Evolutionary conservation across 2,113 vertebrate species (phyloP).

Genomic region (Lamprologus lemairii): DNA sequence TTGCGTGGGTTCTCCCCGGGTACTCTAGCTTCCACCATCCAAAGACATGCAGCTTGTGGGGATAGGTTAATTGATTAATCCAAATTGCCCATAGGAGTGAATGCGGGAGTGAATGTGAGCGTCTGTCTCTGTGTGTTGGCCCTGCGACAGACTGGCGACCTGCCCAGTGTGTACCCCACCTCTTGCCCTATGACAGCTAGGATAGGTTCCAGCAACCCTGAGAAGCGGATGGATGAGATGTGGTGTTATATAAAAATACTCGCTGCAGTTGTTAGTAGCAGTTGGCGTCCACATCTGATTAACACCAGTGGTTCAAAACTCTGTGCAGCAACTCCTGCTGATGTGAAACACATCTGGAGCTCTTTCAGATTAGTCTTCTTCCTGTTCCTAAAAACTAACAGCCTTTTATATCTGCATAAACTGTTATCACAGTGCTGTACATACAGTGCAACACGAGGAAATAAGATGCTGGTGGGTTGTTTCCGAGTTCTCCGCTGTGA

Average conservation of each 20-base stretch:
- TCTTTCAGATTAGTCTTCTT: neutral
- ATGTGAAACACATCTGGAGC: neutral
- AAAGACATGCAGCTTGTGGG: neutral
- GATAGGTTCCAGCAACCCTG: neutral
- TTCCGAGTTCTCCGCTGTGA: slow-evolving; percentile 13
- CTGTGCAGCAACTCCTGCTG: neutral
- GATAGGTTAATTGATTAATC: neutral
- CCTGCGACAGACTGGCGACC: neutral
- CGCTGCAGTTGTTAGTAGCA: neutral
- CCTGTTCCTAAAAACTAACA: neutral
- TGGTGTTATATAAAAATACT: neutral
- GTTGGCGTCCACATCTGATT: neutral
- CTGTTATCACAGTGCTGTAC: neutral
- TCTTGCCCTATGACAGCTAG: neutral
- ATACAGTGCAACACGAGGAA: neutral
- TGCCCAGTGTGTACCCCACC: accelerated
- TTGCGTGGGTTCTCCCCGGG: neutral
- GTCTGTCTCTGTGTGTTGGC: neutral
- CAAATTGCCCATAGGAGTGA: neutral
- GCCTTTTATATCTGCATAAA: neutral
- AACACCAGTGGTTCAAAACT: neutral
- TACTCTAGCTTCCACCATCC: accelerated
- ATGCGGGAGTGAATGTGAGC: neutral
- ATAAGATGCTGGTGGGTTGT: neutral
- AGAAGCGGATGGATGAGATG: neutral